Evolutionary conservation across 1,140 invertebrate genomes (phyloP), one percentile per base, ranked within the genome.

Genomic region (Pogonomyrmex californicus): DNA sequence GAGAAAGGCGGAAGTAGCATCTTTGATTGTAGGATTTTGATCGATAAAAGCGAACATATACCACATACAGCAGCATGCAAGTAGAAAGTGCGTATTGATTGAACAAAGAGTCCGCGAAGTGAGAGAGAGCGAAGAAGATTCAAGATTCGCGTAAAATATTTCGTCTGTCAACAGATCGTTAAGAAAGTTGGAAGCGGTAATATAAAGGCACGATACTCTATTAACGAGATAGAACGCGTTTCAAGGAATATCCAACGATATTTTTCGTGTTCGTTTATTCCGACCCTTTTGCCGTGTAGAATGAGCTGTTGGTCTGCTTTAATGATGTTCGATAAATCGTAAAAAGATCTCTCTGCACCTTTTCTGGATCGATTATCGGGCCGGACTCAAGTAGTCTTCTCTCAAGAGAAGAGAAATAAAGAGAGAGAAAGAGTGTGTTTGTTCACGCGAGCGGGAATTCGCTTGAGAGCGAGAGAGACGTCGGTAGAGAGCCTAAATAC

Each of bases 321-420:
- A 78, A 87, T 73, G 47, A 76, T 33, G 36, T 41, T 63, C 86
- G 60, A 91, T 91, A 91, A 91, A 91, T 91, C 63, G 83, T 58
- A 47, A 66, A 86, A 88, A 70, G 70, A 68, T 73, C 36, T 23
- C 41, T 60, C 68, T 33, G 41, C 78, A 70, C 68, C 68, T 90
- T 79, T 86, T 68, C 54, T 77, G 62, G 83, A 79, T 91, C 87
- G 79, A 88, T 91, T 82, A 90, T 79, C 71, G 30, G 58, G 60
- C 54, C 86, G 41, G 41, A 41, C 17, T 44, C 14, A 49, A 71
- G 23, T 44, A 17, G n/a, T n/a, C 78, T 58, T 75, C n/a, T 36
- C 41, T 5, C 23, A 12, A 44, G 60, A 49, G 62, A 44, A 51
- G 82, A 36, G 47, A 62, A 33, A 56, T 33, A 65, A 7, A 68